Evolutionary conservation across 2,797 vertebrate genomes (phyloP).

Genomic region (Ctenochaetus hawaiiensis): DNA sequence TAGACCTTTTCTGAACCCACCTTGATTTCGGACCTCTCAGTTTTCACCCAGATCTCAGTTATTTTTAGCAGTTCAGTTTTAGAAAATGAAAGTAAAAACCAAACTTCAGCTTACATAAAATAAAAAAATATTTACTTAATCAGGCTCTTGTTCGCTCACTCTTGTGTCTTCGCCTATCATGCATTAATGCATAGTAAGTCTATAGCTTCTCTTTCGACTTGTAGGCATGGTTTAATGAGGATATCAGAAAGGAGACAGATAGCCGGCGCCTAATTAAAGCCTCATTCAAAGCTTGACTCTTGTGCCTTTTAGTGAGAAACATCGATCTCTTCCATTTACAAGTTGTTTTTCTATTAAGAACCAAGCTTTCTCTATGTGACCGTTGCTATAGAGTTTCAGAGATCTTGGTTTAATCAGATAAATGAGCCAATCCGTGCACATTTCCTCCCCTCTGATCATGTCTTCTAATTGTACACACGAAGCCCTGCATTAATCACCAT

Average conservation of each 20-base stretch:
- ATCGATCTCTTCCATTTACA: slow-evolving; percentile 51
- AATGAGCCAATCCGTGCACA: slow-evolving; percentile 17
- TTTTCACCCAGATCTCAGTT: neutral
- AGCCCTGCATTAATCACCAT: slow-evolving; percentile 60
- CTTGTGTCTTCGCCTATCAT: neutral
- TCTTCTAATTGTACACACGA: slow-evolving; percentile 56
- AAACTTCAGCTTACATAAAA: neutral
- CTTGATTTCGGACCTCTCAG: neutral
- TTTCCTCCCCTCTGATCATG: slow-evolving; percentile 57
- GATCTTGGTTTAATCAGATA: slow-evolving; percentile 52
- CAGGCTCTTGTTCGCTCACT: no score
- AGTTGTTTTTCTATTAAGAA: slow-evolving; percentile 23
- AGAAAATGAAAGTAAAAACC: neutral
- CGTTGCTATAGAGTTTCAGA: slow-evolving; percentile 53
- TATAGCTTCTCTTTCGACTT: neutral
- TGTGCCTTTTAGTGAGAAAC: slow-evolving; percentile 29
- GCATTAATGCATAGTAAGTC: neutral
- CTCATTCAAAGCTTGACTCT: slow-evolving; percentile 31
- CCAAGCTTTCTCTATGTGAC: slow-evolving; percentile 13
- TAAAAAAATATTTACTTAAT: neutral
- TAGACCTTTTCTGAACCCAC: neutral
- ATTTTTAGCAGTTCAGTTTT: neutral
- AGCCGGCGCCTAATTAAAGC: slow-evolving; percentile 36
- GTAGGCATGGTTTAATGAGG: slow-evolving; percentile 42
- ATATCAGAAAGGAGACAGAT: slow-evolving; percentile 48